Conservation (phyloP, 2,797 vertebrate species). For the Sphenodon punctatus region DNA sequence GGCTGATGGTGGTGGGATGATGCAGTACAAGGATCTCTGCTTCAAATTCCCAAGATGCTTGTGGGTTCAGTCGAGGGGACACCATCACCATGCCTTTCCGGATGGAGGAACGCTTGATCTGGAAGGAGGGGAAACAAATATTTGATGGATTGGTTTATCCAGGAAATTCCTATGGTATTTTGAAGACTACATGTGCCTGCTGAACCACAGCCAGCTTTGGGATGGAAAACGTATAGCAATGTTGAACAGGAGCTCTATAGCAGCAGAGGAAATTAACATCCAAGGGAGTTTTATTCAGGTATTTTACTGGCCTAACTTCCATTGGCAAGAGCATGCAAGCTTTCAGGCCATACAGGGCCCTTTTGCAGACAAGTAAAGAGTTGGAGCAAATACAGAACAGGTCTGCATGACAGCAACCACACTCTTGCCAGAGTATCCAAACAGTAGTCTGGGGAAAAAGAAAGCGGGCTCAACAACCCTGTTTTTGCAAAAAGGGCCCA, state of each 20-base stretch:
- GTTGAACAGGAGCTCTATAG: constrained; percentile 3
- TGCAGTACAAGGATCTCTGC: constrained; percentile 94
- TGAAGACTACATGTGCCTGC: neutral
- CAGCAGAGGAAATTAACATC: neutral
- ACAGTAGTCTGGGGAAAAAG: too few species aligned
- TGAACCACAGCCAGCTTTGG: neutral
- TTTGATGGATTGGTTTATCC: neutral
- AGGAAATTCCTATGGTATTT: neutral
- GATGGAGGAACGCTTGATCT: constrained; percentile 97
- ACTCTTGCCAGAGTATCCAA: too few species aligned
- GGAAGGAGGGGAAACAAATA: neutral
- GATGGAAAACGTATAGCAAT: neutral
- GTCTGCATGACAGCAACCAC: too few species aligned
- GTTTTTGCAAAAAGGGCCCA: too few species aligned
- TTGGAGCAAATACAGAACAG: too few species aligned
- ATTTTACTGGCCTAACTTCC: too few species aligned
- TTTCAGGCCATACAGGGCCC: too few species aligned
- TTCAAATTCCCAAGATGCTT: constrained; percentile 97
- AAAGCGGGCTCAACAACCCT: too few species aligned
- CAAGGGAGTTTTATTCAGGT: neutral
- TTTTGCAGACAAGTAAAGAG: too few species aligned
- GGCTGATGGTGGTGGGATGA: constrained; percentile 94
- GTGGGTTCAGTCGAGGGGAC: constrained; percentile 89
- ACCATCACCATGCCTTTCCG: constrained; percentile 99
- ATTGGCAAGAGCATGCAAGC: too few species aligned